Conservation (phyloP, 2,797 vertebrate genomes). For the Sciaenops ocellatus region DNA sequence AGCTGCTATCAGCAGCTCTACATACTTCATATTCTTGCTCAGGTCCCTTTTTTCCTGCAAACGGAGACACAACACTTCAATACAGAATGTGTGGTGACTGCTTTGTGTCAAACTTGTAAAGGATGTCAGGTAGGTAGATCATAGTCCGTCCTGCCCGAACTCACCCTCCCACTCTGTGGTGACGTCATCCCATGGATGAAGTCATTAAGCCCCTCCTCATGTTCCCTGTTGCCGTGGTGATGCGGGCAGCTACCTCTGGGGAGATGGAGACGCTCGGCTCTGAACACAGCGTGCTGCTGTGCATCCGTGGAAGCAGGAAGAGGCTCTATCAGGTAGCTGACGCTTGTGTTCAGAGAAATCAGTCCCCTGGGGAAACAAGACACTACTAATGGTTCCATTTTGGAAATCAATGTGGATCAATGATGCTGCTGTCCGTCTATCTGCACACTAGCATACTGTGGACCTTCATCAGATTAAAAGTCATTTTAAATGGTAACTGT, state of each 20-base stretch:
- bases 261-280: slow-evolving; percentile 86
- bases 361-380: slow-evolving; percentile 89
- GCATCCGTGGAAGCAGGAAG: slow-evolving; percentile 73
- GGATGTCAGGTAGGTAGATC: not conserved
- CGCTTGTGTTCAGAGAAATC: slow-evolving; percentile 88
- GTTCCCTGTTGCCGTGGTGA: slow-evolving; percentile 59
- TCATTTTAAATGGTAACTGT: not conserved
- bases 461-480: not conserved
- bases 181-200: slow-evolving; percentile 80
- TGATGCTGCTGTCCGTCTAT: slow-evolving; percentile 5
- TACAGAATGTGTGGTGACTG: not conserved
- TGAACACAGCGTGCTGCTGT: slow-evolving; percentile 90
- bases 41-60: slow-evolving; percentile 90
- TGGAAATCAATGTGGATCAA: slow-evolving; percentile 24
- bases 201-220: slow-evolving; percentile 62
- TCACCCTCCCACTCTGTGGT: slow-evolving; percentile 71
- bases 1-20: slow-evolving; percentile 95
- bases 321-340: slow-evolving; percentile 94
- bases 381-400: slow-evolving; percentile 48
- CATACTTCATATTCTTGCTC: slow-evolving; percentile 90
- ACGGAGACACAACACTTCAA: slow-evolving; percentile 17
- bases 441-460: not conserved
- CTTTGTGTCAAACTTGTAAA: not conserved
- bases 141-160: slow-evolving; percentile 26
- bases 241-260: slow-evolving; percentile 86